Evolutionary conservation across 2,888 invertebrate genomes (phyloP), one percentile per base, ranked within the genome.

Genomic region (Entomobrya multifasciata): DNA sequence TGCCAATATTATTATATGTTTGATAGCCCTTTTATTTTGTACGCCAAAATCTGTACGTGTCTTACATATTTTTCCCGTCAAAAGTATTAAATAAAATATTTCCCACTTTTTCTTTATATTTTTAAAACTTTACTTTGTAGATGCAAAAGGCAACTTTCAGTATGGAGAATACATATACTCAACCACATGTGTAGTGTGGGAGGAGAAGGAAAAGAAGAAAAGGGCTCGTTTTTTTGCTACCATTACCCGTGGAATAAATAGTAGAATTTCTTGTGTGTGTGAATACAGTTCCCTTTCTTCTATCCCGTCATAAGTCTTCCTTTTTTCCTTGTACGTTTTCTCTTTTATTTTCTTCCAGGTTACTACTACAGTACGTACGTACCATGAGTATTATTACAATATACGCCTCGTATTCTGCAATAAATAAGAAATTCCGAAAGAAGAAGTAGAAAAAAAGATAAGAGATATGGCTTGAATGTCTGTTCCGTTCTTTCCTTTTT

Each of bases 41-140:
- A 67, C 6, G 44, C 17, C 41, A 72, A 47, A 44, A 57, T 74
- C 62, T 82, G 20, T 74, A 60, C 60, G 81, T 60, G 55, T 36
- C 52, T 20, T 55, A 83, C 62, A 83, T 67, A 74, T 83, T 83
- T 83, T 60, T 20, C 77, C 27, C 36, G 41, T 65, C 62, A 52
- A n/a, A n/a, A 47, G 25, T 76, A 77, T 83, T 83, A 77, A 83
- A 83, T 83, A 76, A 67, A 83, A 77, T 25, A 67, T 83, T 74
- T 55, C 49, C 36, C 44, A 22, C 65, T 57, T 22, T 47, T 30
- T 36, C n/a, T 67, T 15, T 70, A 17, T 13, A 49, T 70, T 47
- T 65, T 27, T 41, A 36, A 4, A 10, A 25, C 72, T 44, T 44
- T 47, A 60, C 62, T 72, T 41, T 11, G 74, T 44, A 22, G 30